Percentiles rank a stretch among this genome's conserved stretches.
Evolutionary conservation across 2,888 invertebrate genomes (phyloP).

Genomic region (Ennomos erosarius): DNA sequence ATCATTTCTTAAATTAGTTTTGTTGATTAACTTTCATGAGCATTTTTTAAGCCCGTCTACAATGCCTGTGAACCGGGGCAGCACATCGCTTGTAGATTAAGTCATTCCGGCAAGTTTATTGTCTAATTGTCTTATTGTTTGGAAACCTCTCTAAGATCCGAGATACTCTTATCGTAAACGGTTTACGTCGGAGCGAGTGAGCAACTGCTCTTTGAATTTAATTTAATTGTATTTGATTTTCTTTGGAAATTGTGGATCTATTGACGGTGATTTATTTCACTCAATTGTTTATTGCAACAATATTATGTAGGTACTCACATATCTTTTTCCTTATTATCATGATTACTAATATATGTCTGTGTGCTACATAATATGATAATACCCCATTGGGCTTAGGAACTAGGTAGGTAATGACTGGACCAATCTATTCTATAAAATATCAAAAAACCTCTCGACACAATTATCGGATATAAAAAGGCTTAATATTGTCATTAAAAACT

Average conservation of each 20-base stretch:
- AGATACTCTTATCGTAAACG: constrained; percentile 39
- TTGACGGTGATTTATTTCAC: background rate
- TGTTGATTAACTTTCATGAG: background rate
- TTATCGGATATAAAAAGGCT: too few relatives aligned
- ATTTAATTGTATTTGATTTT: constrained; percentile 34
- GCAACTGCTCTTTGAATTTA: constrained; percentile 32
- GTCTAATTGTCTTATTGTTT: constrained; percentile 78
- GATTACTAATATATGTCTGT: too few relatives aligned
- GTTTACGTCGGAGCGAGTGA: constrained; percentile 36
- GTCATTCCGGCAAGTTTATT: constrained; percentile 70
- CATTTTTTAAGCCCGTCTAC: constrained; percentile 25
- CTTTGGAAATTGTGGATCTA: constrained; percentile 3
- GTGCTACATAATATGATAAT: too few relatives aligned
- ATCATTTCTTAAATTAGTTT: too few relatives aligned
- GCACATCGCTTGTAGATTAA: constrained; percentile 56
- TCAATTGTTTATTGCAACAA: too few relatives aligned
- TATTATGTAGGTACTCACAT: too few relatives aligned
- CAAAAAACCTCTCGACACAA: too few relatives aligned
- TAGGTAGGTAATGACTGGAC: too few relatives aligned
- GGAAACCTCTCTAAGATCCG: constrained; percentile 47
- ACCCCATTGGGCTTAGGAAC: too few relatives aligned
- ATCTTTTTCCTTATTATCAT: too few relatives aligned
- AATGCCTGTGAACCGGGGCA: constrained; percentile 38
- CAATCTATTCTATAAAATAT: too few relatives aligned
- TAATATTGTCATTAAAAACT: too few relatives aligned